Conservation (phyloP, 2,113 vertebrate species). For the Charadrius vociferus region DNA sequence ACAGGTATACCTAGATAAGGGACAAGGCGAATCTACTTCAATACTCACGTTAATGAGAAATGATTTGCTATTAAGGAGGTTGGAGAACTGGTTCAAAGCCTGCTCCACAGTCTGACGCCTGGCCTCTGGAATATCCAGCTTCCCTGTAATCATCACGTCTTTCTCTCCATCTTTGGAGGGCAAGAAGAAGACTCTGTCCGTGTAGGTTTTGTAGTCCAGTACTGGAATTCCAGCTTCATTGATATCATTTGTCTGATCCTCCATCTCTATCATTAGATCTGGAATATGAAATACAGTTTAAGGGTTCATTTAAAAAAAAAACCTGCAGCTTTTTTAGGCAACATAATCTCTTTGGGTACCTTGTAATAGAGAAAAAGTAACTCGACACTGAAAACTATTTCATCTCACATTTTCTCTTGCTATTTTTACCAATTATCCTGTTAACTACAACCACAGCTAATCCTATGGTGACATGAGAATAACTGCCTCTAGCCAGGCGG, state of each 20-base stretch:
- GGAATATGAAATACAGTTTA: conserved; percentile 5
- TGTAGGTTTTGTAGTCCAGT: conserved; percentile 94
- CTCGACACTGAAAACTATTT: not conserved
- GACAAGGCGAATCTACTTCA: not conserved
- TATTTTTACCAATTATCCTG: not conserved
- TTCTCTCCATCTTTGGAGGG: conserved; percentile 91
- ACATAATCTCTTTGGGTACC: not conserved
- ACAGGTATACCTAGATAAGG: not conserved
- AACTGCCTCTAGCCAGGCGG: not conserved
- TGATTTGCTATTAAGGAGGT: conserved; percentile 96
- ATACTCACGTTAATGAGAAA: conserved; percentile 91
- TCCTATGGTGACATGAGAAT: not conserved
- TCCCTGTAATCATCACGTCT: conserved; percentile 91
- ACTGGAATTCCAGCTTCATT: conserved; percentile 93
- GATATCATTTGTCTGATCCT: conserved; percentile 93
- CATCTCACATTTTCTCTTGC: not conserved
- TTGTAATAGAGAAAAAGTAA: not conserved
- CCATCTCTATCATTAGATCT: conserved; percentile 99
- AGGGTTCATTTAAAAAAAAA: not conserved
- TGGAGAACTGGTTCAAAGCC: conserved; percentile 95
- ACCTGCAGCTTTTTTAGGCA: not conserved
- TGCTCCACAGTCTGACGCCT: conserved; percentile 85
- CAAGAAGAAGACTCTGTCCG: conserved; percentile 93
- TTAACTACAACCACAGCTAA: not conserved
- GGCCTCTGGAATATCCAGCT: conserved; percentile 87